Evolutionary conservation across 1,140 invertebrate genomes (phyloP).

Genomic region (Papilio machaon): DNA sequence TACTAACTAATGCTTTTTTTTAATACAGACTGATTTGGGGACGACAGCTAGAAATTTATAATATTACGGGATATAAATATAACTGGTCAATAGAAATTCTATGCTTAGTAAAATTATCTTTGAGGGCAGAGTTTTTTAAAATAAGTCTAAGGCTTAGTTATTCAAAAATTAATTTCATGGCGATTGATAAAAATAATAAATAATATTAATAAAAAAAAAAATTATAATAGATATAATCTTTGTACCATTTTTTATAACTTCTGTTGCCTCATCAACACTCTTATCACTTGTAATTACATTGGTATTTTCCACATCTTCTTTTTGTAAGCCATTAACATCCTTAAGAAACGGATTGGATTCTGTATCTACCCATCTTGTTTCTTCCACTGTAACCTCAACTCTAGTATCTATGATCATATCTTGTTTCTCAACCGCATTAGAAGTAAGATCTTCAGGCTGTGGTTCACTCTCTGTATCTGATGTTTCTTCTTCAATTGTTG

Average conservation of each 20-base stretch:
- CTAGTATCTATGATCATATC: constrained; percentile 40
- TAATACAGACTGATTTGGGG: no score
- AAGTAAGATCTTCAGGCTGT: constrained; percentile 38
- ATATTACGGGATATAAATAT: no score
- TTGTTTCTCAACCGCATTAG: constrained; percentile 30
- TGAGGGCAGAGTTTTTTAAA: no score
- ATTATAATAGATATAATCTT: constrained; percentile 39
- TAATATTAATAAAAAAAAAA: neutral
- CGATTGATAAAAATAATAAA: no score
- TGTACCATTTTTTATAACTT: constrained; percentile 57
- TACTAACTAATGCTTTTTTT: no score
- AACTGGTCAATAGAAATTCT: no score
- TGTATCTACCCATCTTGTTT: constrained; percentile 50
- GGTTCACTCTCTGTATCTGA: constrained; percentile 34
- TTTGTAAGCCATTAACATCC: constrained; percentile 55
- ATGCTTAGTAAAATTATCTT: no score
- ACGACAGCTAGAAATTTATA: no score
- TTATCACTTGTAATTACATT: constrained; percentile 52
- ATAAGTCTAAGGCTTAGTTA: no score
- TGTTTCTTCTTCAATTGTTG: neutral
- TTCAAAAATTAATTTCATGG: no score
- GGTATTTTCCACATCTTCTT: constrained; percentile 46
- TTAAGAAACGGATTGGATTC: constrained; percentile 59
- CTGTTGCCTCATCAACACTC: constrained; percentile 55
- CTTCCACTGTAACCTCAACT: constrained; percentile 56